Percentiles rank a stretch among this genome's conserved stretches.
Evolutionary conservation across 2,113 vertebrate species (phyloP).

Genomic region (Tiliqua scincoides): DNA sequence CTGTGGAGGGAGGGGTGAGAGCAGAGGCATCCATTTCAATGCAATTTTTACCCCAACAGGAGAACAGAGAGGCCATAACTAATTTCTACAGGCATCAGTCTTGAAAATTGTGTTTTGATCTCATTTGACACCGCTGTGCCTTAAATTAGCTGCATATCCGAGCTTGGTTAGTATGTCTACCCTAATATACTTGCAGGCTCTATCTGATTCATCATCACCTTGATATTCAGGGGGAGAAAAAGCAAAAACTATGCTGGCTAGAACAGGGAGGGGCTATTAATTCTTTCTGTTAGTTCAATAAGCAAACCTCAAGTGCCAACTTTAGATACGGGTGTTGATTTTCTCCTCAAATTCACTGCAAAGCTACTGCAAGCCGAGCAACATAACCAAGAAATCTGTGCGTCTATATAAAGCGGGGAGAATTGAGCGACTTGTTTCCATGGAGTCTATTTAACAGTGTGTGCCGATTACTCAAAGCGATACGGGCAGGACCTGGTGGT

Average conservation of each 20-base stretch:
- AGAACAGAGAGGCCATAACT: neutral
- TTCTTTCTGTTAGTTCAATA: conserved; percentile 83
- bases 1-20: too few species aligned
- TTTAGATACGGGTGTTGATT: conserved; percentile 43
- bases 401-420: conserved; percentile 37
- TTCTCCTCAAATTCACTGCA: conserved; percentile 20
- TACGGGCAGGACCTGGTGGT: conserved; percentile 99
- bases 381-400: neutral
- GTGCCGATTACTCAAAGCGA: conserved; percentile 99
- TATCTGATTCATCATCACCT: conserved; percentile 23
- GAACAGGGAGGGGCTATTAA: conserved; percentile 17
- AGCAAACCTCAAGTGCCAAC: conserved; percentile 81
- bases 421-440: conserved; percentile 76
- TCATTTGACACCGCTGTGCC: neutral
- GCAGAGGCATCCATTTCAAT: neutral
- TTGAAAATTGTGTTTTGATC: neutral
- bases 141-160: neutral
- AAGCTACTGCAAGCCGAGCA: conserved; percentile 68
- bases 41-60: neutral
- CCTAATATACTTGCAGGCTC: neutral
- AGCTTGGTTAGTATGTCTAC: neutral
- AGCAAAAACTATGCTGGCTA: neutral
- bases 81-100: neutral
- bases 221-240: neutral
- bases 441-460: conserved; percentile 90